Evolutionary conservation across 1,140 invertebrate species (phyloP).

Genomic region (Eumeta japonica): DNA sequence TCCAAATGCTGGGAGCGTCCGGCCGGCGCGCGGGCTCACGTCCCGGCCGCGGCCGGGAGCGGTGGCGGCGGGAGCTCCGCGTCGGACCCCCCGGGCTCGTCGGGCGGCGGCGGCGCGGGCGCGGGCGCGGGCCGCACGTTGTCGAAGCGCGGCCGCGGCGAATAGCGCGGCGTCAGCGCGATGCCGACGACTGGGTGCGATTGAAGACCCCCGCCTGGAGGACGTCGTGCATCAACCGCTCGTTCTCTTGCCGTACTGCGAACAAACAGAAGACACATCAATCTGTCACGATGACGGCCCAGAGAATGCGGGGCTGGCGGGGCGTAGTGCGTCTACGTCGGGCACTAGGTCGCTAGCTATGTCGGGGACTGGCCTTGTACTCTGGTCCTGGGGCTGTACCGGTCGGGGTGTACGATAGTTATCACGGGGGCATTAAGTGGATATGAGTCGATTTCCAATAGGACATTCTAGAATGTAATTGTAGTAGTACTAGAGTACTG

Average conservation of each 20-base stretch:
- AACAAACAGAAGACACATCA: constrained; percentile 34
- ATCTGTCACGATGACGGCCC: no score
- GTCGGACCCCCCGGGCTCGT: constrained; percentile 30
- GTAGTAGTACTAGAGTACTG: no score
- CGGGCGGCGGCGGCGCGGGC: constrained; percentile 22
- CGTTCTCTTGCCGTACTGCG: constrained; percentile 55
- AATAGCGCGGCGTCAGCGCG: constrained; percentile 52
- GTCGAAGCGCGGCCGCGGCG: constrained; percentile 45
- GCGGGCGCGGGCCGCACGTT: constrained; percentile 43
- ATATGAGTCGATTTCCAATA: no score
- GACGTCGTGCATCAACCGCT: constrained; percentile 54
- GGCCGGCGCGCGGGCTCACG: constrained; percentile 6
- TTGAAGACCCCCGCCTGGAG: constrained; percentile 51
- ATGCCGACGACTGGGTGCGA: constrained; percentile 55
- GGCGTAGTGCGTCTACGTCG: no score
- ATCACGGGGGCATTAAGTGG: no score
- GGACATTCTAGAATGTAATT: no score
- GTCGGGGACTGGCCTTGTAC: neutral
- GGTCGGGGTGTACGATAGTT: no score
- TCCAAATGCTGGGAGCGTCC: no score
- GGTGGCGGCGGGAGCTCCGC: constrained; percentile 8
- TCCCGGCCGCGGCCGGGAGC: constrained; percentile 11
- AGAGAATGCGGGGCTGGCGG: constrained; percentile 6
- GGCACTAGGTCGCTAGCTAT: constrained; percentile 13
- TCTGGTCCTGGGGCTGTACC: neutral